Evolutionary conservation across 2,113 vertebrate species (phyloP).

Genomic region (Rhinoderma darwinii): DNA sequence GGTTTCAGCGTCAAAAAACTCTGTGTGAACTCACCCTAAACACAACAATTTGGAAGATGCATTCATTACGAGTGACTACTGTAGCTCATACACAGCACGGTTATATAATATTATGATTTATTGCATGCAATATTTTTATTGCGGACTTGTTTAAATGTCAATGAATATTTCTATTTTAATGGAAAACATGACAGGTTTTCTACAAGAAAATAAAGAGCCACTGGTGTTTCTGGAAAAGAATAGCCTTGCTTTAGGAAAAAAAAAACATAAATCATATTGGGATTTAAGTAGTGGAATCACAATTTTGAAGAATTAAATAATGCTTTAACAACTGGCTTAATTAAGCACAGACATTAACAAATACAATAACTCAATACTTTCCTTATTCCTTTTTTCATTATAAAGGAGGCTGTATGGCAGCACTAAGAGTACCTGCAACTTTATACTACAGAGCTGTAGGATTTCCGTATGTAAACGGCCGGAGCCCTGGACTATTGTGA

Average conservation of each 20-base stretch:
- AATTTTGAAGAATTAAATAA: neutral
- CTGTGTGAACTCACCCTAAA: neutral
- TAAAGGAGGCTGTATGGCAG: no score
- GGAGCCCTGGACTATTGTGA: no score
- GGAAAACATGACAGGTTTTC: neutral
- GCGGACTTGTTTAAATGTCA: conserved; percentile 9
- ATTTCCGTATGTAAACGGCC: no score
- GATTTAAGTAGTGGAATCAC: neutral
- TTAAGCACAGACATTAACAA: no score
- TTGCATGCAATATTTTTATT: conserved; percentile 9
- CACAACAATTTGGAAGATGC: neutral
- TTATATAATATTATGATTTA: conserved; percentile 24
- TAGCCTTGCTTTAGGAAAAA: neutral
- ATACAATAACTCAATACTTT: no score
- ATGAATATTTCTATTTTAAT: neutral
- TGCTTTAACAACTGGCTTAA: no score
- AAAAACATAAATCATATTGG: neutral
- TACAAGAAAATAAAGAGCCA: neutral
- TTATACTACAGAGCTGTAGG: no score
- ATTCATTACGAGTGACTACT: neutral
- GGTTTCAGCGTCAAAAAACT: no score
- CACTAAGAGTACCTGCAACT: no score
- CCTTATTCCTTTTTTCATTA: no score
- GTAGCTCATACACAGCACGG: neutral
- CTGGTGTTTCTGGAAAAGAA: neutral